Base-by-base conservation (phyloP, 2,797 vertebrate species). In the Lycodopsis pacificus region DNA sequence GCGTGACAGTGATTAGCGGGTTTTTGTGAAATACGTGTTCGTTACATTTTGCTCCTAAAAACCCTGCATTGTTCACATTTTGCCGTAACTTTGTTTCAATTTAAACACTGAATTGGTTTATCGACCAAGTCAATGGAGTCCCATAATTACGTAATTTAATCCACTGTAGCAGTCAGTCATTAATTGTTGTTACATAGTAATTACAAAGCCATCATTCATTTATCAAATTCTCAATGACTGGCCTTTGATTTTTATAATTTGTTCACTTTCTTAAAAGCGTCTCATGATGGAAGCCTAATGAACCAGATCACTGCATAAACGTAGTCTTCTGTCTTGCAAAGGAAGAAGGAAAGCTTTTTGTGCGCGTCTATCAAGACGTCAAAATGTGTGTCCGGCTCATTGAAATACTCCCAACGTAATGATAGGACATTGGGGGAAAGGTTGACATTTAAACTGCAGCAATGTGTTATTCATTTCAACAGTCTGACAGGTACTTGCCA, bases 361-460 rank as follows among this genome's bases (percentile, higher is more conserved):
- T 34, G 7, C 5, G 10, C 25, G 38, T 4, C 46, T 34, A 15
- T 66, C 13, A 59, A 59, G 22, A 56, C 19, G 2, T 71, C 34
- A 70, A 44, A 85, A 71, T 34, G 69, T 73, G 62, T 74, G 19
- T 80, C 77, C 71, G 79, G 38, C 58, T 81, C 56, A 72, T 54
- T 71, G 67, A 84, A 79, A 58, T 73, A 76, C 67, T 86, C 36
- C 30, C 65, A 34, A 74, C 76, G 71, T 68, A 79, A 69, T 76
- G 42, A 80, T 40, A 64, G 81, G 79, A 56, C 75, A 69, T 40
- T 48, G 51, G 73, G 69, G 69, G 42, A 73, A 34, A 76, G 83
- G 76, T 67, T 80, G 87, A 80, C 88, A 89, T 90, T 89, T 83
- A 44, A 63, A 58, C 66, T 73, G 38, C 57, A 49, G 79, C 57